Base-by-base conservation (phyloP, 2,113 vertebrate genomes). In the Epinephelus lanceolatus region DNA sequence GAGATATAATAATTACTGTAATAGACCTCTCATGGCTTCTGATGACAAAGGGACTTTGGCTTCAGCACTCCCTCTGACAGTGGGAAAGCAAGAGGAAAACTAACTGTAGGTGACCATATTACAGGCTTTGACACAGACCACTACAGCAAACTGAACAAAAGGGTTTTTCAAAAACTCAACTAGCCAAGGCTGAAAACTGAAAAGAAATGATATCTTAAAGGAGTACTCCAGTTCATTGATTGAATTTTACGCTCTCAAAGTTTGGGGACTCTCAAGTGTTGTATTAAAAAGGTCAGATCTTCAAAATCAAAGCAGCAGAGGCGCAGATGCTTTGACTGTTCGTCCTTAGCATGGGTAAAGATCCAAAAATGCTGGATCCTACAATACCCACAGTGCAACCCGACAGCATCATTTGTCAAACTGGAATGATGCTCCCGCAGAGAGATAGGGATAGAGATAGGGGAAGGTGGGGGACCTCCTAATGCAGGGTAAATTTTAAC, bases 1-100 rank as follows among this genome's bases (percentile, higher is more conserved):
- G 42, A 65, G 15, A 10, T 51, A 57, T 7, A 65, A 51, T 70
- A 69, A 69, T 76, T 56, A 57, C 80, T 27, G 51, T 83, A 63
- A 66, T 65, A 57, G 37, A 19, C 40, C 13, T 67, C 63, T 66
- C 27, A 10, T 8, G 27, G 67, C 6, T 68, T 67, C 19, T 59
- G 66, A 6, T 30, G 42, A 23, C n/a, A 47, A 3, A 17, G n/a
- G 37, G n/a, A 47, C 40, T 65, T 13, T 55, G 30, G 69, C 52
- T 71, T 40, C n/a, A 42, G 37, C 13, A 52, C 3, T 13, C 30
- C 14, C 19, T 37, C 19, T 25, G 21, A 61, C 65, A 9, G 23
- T 19, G 25, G 25, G 42, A 37, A 23, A 61, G 33, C 25, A 51
- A 37, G 45, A 17, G 6, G 1, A 19, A 21, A 62, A 52, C 68